Conservation (phyloP, 2,113 vertebrate genomes). For the Pipra filicauda region DNA sequence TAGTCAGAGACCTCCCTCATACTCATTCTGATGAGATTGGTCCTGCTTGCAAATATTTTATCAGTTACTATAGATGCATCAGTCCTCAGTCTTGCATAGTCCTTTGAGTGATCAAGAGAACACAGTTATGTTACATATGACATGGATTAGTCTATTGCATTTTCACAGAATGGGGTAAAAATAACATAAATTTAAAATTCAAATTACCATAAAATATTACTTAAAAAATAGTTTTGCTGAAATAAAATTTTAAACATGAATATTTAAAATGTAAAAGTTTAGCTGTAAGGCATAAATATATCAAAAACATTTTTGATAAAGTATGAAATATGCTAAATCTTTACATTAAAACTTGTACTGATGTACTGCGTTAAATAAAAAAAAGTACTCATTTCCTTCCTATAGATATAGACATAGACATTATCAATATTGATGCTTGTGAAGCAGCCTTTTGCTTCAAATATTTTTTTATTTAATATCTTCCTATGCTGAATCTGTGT, state of each 20-base stretch:
- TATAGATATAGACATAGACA: background rate
- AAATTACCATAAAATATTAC: background rate
- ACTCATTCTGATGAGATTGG: background rate
- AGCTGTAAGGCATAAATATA: background rate
- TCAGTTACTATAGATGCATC: background rate
- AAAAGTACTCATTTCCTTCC: background rate
- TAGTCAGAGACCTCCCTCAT: background rate
- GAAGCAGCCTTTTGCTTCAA: background rate
- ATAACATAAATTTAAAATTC: background rate
- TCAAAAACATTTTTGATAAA: background rate
- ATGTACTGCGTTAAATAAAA: background rate
- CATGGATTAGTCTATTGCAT: background rate
- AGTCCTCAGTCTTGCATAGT: background rate
- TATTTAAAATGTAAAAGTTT: background rate
- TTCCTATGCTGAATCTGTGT: background rate
- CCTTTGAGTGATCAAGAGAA: background rate
- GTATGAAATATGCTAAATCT: background rate
- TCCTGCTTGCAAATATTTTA: constrained; percentile 4
- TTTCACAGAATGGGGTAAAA: background rate
- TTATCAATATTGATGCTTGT: background rate
- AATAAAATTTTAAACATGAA: background rate
- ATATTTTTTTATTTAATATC: background rate
- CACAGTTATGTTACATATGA: background rate
- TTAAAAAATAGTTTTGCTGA: background rate
- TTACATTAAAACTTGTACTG: background rate